Evolutionary conservation across 2,888 invertebrate genomes (phyloP).

Genomic region (Agrochola lota): DNA sequence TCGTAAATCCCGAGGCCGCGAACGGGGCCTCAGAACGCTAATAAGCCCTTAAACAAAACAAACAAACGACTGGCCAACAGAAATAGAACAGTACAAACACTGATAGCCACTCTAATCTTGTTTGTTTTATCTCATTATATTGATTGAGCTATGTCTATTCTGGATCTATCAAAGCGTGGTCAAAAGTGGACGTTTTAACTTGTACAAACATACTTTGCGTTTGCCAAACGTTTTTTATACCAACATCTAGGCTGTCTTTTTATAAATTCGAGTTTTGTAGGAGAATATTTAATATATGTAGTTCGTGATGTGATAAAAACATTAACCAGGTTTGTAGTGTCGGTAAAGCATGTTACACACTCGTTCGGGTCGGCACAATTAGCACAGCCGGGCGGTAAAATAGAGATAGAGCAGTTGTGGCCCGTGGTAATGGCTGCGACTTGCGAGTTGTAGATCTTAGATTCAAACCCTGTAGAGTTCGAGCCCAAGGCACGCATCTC

Average conservation of each 20-base stretch:
- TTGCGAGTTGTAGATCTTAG: too few species aligned
- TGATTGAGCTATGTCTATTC: constrained; percentile 38
- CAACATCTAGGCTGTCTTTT: not conserved
- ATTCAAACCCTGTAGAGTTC: too few species aligned
- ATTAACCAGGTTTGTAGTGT: not conserved
- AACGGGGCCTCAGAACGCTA: not conserved
- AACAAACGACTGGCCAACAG: constrained; percentile 7
- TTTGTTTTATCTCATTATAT: constrained; percentile 29
- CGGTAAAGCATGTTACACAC: not conserved
- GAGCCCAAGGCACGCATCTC: too few species aligned
- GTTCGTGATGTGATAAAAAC: too few species aligned
- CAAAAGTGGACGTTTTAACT: constrained; percentile 10
- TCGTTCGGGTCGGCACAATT: not conserved
- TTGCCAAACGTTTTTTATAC: constrained; percentile 7
- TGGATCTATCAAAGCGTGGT: not conserved
- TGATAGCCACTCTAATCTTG: constrained; percentile 38
- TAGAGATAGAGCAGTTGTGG: too few species aligned
- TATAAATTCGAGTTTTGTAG: not conserved
- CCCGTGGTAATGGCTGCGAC: too few species aligned
- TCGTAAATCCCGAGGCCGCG: not conserved
- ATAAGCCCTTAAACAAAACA: constrained; percentile 15
- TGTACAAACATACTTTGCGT: constrained; percentile 30
- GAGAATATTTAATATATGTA: not conserved
- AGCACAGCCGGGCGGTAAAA: too few species aligned
- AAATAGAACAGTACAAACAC: constrained; percentile 30